These are phyloP conservation scores for Dorcus hopei DNA, from an alignment of 2,888 invertebrate species.

Conservation along the genomic window DNA sequence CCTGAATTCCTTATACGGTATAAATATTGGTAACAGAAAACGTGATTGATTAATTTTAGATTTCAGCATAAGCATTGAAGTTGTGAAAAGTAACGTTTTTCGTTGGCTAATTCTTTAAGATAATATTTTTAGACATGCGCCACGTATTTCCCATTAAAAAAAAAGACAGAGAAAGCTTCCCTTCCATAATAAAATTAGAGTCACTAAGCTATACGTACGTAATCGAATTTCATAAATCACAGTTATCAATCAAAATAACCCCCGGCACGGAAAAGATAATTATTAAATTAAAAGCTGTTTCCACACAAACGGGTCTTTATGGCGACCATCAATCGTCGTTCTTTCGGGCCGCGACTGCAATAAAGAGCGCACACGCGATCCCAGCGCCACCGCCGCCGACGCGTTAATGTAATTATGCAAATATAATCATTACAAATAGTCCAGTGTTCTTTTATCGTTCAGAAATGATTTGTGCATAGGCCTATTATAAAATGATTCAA, in stretches of 20 bases:
- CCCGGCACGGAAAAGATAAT: slow-evolving; percentile 25
- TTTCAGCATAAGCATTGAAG: too few species aligned
- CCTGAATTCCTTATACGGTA: too few species aligned
- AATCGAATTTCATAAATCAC: slow-evolving; percentile 27
- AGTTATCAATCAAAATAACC: slow-evolving; percentile 26
- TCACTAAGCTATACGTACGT: background rate
- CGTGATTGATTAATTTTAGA: too few species aligned
- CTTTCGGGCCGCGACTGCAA: slow-evolving; percentile 19
- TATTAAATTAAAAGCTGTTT: slow-evolving; percentile 42
- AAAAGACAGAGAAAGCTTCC: too few species aligned
- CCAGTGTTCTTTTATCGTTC: slow-evolving; percentile 26
- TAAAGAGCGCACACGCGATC: slow-evolving; percentile 11
- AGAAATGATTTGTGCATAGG: slow-evolving; percentile 21
- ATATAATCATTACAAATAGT: slow-evolving; percentile 37
- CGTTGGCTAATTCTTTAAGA: too few species aligned
- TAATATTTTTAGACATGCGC: too few species aligned
- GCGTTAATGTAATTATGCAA: slow-evolving; percentile 24
- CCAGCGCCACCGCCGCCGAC: slow-evolving; percentile 13
- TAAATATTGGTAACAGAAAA: too few species aligned
- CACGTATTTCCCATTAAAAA: too few species aligned
- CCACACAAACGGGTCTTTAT: slow-evolving; percentile 38
- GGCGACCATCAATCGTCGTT: slow-evolving; percentile 37
- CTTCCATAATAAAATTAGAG: too few species aligned
- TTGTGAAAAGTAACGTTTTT: too few species aligned
- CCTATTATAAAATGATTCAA: background rate